Base-by-base conservation (phyloP, 2,888 invertebrate genomes). In the Emmelina monodactyla region DNA sequence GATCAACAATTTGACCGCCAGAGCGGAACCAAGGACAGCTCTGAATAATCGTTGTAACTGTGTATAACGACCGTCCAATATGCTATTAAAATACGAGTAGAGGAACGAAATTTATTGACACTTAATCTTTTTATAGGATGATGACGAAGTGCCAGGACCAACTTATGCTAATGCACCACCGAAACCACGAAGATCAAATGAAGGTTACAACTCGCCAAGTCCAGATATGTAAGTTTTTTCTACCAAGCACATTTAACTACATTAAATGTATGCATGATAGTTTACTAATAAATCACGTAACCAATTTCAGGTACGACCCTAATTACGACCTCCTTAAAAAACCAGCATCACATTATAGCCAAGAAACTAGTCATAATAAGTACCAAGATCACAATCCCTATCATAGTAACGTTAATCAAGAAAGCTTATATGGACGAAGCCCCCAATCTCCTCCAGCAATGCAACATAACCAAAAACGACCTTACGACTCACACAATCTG, bases 141-240 rank as follows among this genome's bases (percentile, higher is more conserved):
- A 53, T 7, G 76, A 76, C 43, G 76, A 76, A 41, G 58, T 65
- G 39, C 71, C 60, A 3, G 62, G 62, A 39, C 91, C 93, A 0
- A 83, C 93, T 1, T 94, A 94, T 56, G 93, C 91, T 1, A 94
- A 94, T 66, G 93, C 94, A 2, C 93, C 93, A 9, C 93, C 94
- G 0, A 94, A 94, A 59, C 93, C 94, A 0, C 80, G 91, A 55
- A 83, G 93, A 35, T 83, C 91, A 22, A 89, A 87, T 42, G 90
- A 91, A 52, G 86, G 88, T 22, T 89, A 88, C 49, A 87, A 88
- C 31, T 89, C 90, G 3, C 88, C 88, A 1, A 88, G 88, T 50
- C 87, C 88, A 25, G 88, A 89, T 46, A 83, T 84, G 70, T 83
- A 63, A 66, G 78, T 51, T 31, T 7, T 25, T 4, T 25, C n/a